Evolutionary conservation across 1,140 invertebrate genomes (phyloP), one percentile per base, ranked within the genome.

Genomic region (Dolichoris vasculosae): DNA sequence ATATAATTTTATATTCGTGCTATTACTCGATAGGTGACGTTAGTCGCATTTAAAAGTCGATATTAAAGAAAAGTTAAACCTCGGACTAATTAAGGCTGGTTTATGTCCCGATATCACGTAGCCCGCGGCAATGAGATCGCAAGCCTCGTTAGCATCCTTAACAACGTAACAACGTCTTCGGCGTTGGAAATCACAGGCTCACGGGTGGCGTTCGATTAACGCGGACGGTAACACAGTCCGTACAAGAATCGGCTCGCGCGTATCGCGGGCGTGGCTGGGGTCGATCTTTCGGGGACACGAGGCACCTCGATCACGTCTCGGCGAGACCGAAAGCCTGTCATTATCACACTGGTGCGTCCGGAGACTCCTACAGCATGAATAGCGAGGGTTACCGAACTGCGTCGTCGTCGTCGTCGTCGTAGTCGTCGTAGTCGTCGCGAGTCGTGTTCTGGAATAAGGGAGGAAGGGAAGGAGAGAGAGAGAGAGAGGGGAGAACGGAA

Each of bases 341-440:
- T 92, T 93, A 93, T 93, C 93, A 93, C 92, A 90, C 92, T 90
- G 92, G 90, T 90, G 89, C 87, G 89, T 90, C 89, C 87, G 88
- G 87, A 11, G 11, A 43, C 88, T 7, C 73, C 26, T 76, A 51
- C 51, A 51, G 75, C 83, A 8, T 81, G 59, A 80, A 85, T 85
- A 48, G 69, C 23, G 48, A 76, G 75, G 67, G 46, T 35, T 55
- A 1, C 23, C 38, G 26, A 59, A 59, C 55, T 3, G 71, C 83
- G 71, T 46, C 55, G 77, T 63, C 64, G 51, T 30, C 55, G 82
- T 64, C 69, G 71, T 51, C 40, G 6, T 38, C n/a, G 82, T n/a
- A 17, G 30, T 8, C 40, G 67, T 48, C 13, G 3, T 43, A 43
- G 15, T 17, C 26, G 26, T 51, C 20, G 32, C 46, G 23, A 7